Conservation (phyloP, 2,797 vertebrate genomes). For the Falco concolor region DNA sequence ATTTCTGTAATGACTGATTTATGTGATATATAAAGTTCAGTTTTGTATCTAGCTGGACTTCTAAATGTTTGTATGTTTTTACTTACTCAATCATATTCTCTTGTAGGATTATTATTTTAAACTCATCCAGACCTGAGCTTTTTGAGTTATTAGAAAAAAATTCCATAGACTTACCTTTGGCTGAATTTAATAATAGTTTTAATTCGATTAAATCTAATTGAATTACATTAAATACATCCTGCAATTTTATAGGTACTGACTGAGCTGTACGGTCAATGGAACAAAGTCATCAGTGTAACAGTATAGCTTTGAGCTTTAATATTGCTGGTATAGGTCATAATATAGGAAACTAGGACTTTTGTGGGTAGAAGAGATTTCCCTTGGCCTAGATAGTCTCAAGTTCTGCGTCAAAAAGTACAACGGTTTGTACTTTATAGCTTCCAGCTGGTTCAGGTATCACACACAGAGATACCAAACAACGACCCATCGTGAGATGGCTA, state of each 20-base stretch:
- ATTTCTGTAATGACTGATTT: constrained; percentile 63
- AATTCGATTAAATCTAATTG: constrained; percentile 68
- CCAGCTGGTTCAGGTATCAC: neutral
- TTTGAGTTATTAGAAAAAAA: constrained; percentile 69
- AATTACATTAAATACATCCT: constrained; percentile 62
- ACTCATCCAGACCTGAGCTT: constrained; percentile 68
- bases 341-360: constrained; percentile 10
- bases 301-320: constrained; percentile 5
- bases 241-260: constrained; percentile 61
- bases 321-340: constrained; percentile 11
- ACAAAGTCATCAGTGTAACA: neutral
- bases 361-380: neutral
- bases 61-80: constrained; percentile 44
- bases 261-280: constrained; percentile 2
- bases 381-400: neutral
- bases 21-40: constrained; percentile 53
- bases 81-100: constrained; percentile 62
- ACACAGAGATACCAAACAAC: neutral
- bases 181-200: constrained; percentile 66
- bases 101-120: constrained; percentile 68
- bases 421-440: neutral
- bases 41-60: constrained; percentile 34
- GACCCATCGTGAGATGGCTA: neutral
- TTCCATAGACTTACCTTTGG: constrained; percentile 54
- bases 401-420: neutral